Conservation (phyloP, 23 tunicate genomes). For the Ciona savignyi region DNA sequence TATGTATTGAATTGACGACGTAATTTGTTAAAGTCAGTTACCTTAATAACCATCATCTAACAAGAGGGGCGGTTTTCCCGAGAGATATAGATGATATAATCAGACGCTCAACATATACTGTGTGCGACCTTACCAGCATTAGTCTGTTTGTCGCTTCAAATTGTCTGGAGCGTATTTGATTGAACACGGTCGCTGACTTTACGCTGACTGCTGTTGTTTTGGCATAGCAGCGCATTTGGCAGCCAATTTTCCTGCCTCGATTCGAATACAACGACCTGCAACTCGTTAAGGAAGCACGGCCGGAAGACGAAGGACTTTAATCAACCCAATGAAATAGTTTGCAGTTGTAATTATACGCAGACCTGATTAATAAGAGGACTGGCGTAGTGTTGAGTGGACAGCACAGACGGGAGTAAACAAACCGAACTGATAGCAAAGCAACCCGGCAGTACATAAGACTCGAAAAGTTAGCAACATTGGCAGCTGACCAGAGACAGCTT, state of each 20-base stretch:
- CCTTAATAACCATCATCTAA: no score
- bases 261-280: slow-evolving; percentile 2
- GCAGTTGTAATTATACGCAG: neutral
- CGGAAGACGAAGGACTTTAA: neutral
- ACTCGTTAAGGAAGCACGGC: neutral
- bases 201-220: neutral
- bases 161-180: neutral
- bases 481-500: slow-evolving; percentile 1
- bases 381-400: neutral
- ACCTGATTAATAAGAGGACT: neutral
- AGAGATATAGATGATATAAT: neutral
- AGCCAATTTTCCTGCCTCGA: neutral
- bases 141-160: neutral
- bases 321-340: neutral
- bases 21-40: no score
- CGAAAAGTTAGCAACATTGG: no score
- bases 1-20: no score
- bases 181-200: neutral
- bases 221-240: neutral
- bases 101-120: neutral
- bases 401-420: neutral
- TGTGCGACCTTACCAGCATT: neutral
- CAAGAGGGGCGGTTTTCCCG: no score
- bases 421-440: neutral
- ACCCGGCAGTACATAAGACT: neutral